Base-by-base conservation (phyloP, 1,140 invertebrate genomes). In the Orius laevigatus region DNA sequence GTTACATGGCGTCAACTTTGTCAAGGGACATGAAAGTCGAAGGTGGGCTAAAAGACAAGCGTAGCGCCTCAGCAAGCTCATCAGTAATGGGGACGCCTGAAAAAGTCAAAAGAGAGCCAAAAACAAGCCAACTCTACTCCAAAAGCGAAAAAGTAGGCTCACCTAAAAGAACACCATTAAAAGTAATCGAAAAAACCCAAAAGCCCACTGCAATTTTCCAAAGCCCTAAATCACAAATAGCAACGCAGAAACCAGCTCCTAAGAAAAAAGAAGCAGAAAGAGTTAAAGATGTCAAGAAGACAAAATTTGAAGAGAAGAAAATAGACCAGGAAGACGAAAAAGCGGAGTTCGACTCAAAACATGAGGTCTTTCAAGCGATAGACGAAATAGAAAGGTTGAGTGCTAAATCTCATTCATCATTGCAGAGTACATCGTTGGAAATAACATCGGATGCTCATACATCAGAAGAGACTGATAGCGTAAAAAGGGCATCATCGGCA, bases 1-100 rank as follows among this genome's bases (percentile, higher is more conserved):
- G 66, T 2, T 69, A 68, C 49, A 68, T 68, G 66, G 62, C 64
- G 46, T 66, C 66, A 1, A 69, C 68, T 32, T 39, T 68, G 9
- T 68, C 67, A 2, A 53, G 66, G 53, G 62, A 66, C 58, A 60
- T 67, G 56, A 70, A 68, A 55, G 60, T 67, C 42, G 65, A 62
- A 19, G 57, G 56, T 43, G 39, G 48, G 12, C 10, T 31, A 6
- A 10, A n/a, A n/a, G 25, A 19, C 31, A 18, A 56, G 54, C 18
- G 25, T 11, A 45, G 43, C 25, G 32, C 32, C 11, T 45, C 43
- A 2, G 32, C 43, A 2, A 45, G 43, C 18, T 45, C 43, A 4
- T 45, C 43, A 45, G 25, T 45, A 12, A 32, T 32, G 35, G 45
- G 39, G 32, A 43, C 41, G 5, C 31, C 45, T 14, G 41, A 34